phyloP scores from a whole-genome alignment of 2,797 vertebrate genomes.

The Psittacula derbiana region DNA sequence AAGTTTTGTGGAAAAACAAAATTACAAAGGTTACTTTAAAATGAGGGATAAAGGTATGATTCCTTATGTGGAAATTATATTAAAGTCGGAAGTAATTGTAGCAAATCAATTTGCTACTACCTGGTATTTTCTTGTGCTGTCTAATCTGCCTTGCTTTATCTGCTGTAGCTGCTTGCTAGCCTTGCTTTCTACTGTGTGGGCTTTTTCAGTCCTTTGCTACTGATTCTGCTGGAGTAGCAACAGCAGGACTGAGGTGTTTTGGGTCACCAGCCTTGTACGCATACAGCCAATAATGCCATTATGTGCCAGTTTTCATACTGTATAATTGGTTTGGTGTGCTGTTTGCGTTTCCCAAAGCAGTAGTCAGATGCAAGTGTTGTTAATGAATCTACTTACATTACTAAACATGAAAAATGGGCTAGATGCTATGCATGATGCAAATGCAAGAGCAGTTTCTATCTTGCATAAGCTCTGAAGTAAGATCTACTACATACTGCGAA shows the following conservation, averaged over 20 bases:
- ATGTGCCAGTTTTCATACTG: not conserved
- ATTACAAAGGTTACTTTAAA: not conserved
- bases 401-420: not conserved
- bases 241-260: not conserved
- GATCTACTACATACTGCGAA: not conserved
- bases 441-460: not conserved
- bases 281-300: not conserved
- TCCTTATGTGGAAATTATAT: not conserved
- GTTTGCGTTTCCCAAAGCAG: not conserved
- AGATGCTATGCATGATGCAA: not conserved
- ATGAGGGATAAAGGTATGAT: not conserved
- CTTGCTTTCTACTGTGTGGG: slow-evolving; percentile 22
- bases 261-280: not conserved
- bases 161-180: slow-evolving; percentile 38
- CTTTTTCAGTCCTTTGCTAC: slow-evolving; percentile 22
- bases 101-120: not conserved
- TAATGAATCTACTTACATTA: not conserved
- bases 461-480: slow-evolving; percentile 18
- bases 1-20: not conserved
- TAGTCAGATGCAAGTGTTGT: not conserved
- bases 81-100: not conserved
- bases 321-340: not conserved
- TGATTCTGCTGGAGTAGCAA: slow-evolving; percentile 36
- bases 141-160: slow-evolving; percentile 14
- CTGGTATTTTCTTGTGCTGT: not conserved